Base-by-base conservation (phyloP, 92 coral and sea anemone genomes). In the Zoanthus sociatus region DNA sequence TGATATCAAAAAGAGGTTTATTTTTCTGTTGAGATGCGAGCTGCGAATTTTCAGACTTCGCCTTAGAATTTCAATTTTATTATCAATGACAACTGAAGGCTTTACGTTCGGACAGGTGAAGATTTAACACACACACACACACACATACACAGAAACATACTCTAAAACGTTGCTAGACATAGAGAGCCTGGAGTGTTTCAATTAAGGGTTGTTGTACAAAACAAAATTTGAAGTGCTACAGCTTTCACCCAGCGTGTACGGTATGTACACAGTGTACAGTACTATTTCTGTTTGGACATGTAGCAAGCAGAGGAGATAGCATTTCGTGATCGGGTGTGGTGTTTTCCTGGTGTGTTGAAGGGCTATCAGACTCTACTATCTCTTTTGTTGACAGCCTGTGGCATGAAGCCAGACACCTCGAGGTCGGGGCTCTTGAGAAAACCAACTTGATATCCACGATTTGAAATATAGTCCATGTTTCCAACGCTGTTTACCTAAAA, bases 241-340 rank as follows among this genome's bases (percentile, higher is more conserved):
- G 73, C 66, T 47, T 47, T 15, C 47, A 66, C 75, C 44, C 85
- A 46, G 70, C 85, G 13, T 81, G 44, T 67, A 66, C 85, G 66
- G 30, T 81, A 81, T 81, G 85, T 81, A 81, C 75, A 81, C 75
- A 81, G 44, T 20, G 85, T 81, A 44, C 58, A 63, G 63, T 81
- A 81, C 61, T 66, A 20, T 32, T n/a, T 47, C 78, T 76, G 63
- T 45, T 64, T 64, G 56, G 45, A 26, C 14, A 60, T 60, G 78
- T 26, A 30, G 54, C 53, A 30, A 83, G 53, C 54, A 72, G 60
- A 63, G 33, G 82, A 37, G 83, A 44, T 79, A 58, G 85, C 53
- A 81, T 93, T 94, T 93, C 95, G 95, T 94, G 95, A 93, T 93
- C 92, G 54, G 91, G 96, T 84, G 93, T 90, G 96, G 93, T 88